Evolutionary conservation across 2,888 invertebrate species (phyloP), one percentile per base, ranked within the genome.

Genomic region (Drosophila leonis): DNA sequence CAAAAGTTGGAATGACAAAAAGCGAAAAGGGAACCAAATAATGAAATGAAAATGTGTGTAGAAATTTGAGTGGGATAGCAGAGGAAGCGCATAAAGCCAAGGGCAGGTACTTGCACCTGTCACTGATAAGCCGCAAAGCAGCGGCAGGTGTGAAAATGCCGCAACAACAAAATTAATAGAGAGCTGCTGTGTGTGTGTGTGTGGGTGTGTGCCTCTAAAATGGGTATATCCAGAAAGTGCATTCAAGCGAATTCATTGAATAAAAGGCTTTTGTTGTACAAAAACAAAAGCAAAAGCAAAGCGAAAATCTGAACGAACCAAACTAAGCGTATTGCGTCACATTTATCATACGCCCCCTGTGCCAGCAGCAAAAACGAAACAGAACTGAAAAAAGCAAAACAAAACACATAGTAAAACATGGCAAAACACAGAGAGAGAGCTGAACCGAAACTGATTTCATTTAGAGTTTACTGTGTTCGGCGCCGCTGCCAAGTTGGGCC

Each of bases 281-380:
- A 62, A 55, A 78, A 63, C 68, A 72, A 49, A 37, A 56, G 5
- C 51, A 31, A 24, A 4, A 24, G 4, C 51, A 37, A 18, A 37
- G 35, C 54, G 31, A 33, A 27, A 31, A 57, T 35, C 37, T 41
- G 12, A 63, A 41, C 56, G 51, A 52, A 63, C 63, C 41, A 27
- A 71, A 75, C 81, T 78, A 51, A 65, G 69, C 62, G 66, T 65
- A 72, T 72, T 76, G 70, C 72, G 67, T 68, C 75, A 71, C 77
- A 84, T 84, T 88, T 85, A 88, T 88, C 84, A 84, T 85, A 73
- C 83, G 88, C 88, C 84, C 86, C 67, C 71, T 84, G 71, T 67
- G 57, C 54, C 27, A 56, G 20, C 46, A 31, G 64, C 65, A 76
- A 70, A 78, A 72, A 72, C 57, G 29, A 56, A 42, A 55, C 15